A percentile compares a stretch with the other conserved stretches of the same genome.
phyloP scores from a whole-genome alignment of 2,888 invertebrate species.

The Lycia hirtaria region DNA sequence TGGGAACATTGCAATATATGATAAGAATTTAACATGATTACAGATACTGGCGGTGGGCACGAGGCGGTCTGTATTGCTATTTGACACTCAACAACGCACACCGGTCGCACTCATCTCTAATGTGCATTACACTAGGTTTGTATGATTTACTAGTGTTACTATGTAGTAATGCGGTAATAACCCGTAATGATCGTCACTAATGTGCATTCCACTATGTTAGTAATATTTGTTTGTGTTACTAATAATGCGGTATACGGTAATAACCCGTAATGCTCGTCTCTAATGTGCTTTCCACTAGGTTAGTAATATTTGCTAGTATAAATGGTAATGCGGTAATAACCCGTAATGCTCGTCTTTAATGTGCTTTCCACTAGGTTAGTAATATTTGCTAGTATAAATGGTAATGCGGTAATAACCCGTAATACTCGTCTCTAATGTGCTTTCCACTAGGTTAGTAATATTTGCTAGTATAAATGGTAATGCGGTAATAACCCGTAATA shows the following conservation, averaged over 20 bases:
- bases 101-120: slow-evolving; percentile 73
- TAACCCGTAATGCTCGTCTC: background rate
- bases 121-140: slow-evolving; percentile 75
- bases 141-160: too few relatives aligned
- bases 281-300: background rate
- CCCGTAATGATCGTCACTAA: background rate
- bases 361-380: background rate
- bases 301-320: background rate
- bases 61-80: slow-evolving; percentile 89
- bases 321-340: too few relatives aligned
- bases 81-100: slow-evolving; percentile 76
- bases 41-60: slow-evolving; percentile 97
- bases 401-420: too few relatives aligned
- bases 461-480: too few relatives aligned
- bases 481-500: too few relatives aligned
- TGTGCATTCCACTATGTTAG: background rate
- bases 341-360: background rate
- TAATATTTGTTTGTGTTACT: background rate
- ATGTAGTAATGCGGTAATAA: too few relatives aligned
- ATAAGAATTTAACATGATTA: too few relatives aligned
- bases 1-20: too few relatives aligned
- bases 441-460: background rate
- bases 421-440: background rate
- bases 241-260: too few relatives aligned
- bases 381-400: too few relatives aligned